These are phyloP conservation scores for Euphysa ruthae DNA, from an alignment of 30 jellyfish, hydroid and myxozoan genomes.

Conservation along the genomic window DNA sequence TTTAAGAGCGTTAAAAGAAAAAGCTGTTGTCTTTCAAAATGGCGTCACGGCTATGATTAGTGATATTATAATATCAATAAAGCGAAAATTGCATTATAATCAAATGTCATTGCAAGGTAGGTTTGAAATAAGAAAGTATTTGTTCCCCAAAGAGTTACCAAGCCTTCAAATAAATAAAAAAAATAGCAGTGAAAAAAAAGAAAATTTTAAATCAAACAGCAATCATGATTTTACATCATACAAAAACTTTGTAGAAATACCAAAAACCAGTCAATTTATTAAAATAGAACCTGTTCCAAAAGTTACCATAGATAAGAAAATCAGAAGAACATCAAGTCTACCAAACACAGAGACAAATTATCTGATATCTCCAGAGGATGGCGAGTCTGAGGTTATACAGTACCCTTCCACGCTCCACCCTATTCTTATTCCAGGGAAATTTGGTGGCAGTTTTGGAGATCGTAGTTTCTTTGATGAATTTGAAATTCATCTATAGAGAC, in stretches of 20 bases:
- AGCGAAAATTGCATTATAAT: no score
- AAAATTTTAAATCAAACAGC: no score
- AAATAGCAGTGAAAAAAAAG: no score
- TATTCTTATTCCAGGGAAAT: constrained; percentile 1
- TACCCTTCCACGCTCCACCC: constrained; percentile 27
- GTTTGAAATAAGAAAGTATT: no score
- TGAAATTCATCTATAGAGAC: constrained; percentile 64
- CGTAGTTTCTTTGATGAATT: constrained; percentile 36
- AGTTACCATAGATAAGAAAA: background rate
- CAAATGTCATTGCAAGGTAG: no score
- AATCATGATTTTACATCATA: no score
- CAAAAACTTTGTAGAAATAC: no score
- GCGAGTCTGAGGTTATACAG: constrained; percentile 39
- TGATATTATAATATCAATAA: no score
- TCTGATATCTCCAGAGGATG: constrained; percentile 48
- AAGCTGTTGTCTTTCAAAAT: constrained; percentile 10
- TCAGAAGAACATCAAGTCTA: constrained; percentile 79
- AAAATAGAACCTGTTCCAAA: no score
- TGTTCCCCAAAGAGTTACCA: no score
- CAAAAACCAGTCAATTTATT: no score
- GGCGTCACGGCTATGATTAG: background rate
- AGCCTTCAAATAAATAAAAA: no score
- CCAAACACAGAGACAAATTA: constrained; percentile 81
- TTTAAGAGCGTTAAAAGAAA: background rate
- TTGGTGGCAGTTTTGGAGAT: background rate